Conservation (phyloP, 2,113 vertebrate species). For the Corapipo altera region DNA sequence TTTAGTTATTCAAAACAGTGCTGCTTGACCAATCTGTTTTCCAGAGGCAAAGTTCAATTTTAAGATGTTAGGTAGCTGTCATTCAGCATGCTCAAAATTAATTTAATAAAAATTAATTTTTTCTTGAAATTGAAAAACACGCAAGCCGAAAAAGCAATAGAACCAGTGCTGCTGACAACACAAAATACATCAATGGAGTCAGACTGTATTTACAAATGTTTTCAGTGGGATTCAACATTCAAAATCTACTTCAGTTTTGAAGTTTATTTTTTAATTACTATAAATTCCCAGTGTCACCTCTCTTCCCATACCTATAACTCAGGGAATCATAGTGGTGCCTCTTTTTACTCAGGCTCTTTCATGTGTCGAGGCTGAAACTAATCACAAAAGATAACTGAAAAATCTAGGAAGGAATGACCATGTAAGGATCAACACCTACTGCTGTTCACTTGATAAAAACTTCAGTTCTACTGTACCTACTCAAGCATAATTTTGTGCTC, state of each 20-base stretch:
- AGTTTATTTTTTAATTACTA: background rate
- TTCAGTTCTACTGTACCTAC: background rate
- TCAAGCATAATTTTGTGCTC: background rate
- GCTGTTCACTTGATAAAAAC: background rate
- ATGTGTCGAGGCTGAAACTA: background rate
- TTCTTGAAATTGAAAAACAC: background rate
- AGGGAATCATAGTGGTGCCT: fast-evolving
- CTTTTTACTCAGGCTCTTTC: background rate
- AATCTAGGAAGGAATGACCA: background rate
- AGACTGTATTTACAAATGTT: background rate
- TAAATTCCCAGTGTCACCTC: background rate
- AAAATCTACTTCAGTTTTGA: background rate
- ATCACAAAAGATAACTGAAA: background rate
- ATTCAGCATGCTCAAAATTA: conserved; percentile 49
- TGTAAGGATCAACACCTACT: background rate
- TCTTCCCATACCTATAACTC: background rate
- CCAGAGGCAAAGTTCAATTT: conserved; percentile 20
- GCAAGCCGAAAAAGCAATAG: background rate
- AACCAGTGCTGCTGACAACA: background rate
- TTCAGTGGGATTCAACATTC: background rate
- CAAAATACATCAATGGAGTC: background rate
- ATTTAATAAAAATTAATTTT: background rate
- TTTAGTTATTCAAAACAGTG: conserved; percentile 33
- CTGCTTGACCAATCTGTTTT: conserved; percentile 19
- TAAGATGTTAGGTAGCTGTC: conserved; percentile 43